phyloP scores from a whole-genome alignment of 2,888 invertebrate species.

The Eristalis arbustorum region DNA sequence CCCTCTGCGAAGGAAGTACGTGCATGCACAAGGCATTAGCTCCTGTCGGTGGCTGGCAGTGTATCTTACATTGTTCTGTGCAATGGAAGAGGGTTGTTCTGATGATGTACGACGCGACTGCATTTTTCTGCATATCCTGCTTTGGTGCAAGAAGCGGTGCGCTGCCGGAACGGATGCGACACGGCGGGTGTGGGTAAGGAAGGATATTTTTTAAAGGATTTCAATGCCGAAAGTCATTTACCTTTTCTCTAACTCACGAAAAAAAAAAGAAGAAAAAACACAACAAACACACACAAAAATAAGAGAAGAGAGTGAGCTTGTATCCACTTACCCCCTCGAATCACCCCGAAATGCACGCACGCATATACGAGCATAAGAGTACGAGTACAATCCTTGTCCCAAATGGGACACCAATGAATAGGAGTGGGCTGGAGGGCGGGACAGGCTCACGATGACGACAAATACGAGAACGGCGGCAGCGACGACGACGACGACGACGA shows the following conservation, averaged over 20 bases:
- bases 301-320: constrained; percentile 27
- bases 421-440: constrained; percentile 5
- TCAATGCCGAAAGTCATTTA: constrained; percentile 60
- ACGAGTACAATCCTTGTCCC: constrained; percentile 18
- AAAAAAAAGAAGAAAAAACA: constrained; percentile 36
- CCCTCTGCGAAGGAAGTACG: not conserved
- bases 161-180: not conserved
- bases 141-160: not conserved
- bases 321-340: constrained; percentile 35
- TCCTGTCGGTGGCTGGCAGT: constrained; percentile 15
- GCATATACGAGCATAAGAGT: constrained; percentile 13
- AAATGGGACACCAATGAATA: constrained; percentile 33
- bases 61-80: constrained; percentile 6
- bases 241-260: constrained; percentile 64
- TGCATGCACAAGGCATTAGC: not conserved
- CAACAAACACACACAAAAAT: not conserved
- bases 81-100: constrained; percentile 17
- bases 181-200: not conserved
- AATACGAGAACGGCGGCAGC: constrained; percentile 54
- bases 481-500: constrained; percentile 47
- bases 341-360: constrained; percentile 74
- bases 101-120: constrained; percentile 20
- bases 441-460: constrained; percentile 16
- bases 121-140: constrained; percentile 51
- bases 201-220: constrained; percentile 25